Evolutionary conservation across 2,797 vertebrate genomes (phyloP).

Genomic region (Cetoscarus ocellatus): DNA sequence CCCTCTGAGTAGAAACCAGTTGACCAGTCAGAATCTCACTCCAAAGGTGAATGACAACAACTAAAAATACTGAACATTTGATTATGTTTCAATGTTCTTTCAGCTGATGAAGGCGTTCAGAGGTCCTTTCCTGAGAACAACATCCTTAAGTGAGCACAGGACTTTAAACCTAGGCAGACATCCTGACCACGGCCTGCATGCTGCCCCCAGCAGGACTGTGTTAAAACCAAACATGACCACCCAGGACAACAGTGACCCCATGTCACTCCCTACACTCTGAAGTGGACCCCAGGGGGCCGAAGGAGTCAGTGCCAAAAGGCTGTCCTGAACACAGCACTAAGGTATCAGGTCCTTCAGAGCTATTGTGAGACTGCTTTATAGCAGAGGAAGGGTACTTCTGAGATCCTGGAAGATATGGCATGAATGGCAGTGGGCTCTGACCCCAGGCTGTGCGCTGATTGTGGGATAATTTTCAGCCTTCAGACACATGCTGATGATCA

Average conservation of each 20-base stretch:
- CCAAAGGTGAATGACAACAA: too few relatives aligned
- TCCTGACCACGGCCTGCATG: slow-evolving; percentile 42
- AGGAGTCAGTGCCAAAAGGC: slow-evolving; percentile 29
- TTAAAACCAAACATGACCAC: slow-evolving; percentile 39
- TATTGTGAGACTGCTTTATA: slow-evolving; percentile 15
- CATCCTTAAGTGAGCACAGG: neutral
- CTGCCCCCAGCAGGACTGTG: slow-evolving; percentile 36
- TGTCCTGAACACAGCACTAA: slow-evolving; percentile 24
- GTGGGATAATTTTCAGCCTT: slow-evolving; percentile 36
- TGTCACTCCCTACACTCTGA: slow-evolving; percentile 12
- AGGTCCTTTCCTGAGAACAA: too few relatives aligned
- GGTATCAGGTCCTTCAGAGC: slow-evolving; percentile 32
- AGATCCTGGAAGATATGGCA: slow-evolving; percentile 25
- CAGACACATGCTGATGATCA: slow-evolving; percentile 25
- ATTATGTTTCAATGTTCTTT: too few relatives aligned
- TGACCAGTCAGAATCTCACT: too few relatives aligned
- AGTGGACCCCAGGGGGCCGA: slow-evolving; percentile 6
- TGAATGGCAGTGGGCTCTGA: slow-evolving; percentile 25
- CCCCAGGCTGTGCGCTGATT: slow-evolving; percentile 46
- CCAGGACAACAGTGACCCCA: slow-evolving; percentile 37
- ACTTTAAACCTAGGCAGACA: slow-evolving; percentile 6
- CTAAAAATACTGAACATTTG: too few relatives aligned
- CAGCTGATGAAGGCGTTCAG: neutral
- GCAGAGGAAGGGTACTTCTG: neutral
- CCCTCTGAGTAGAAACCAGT: too few relatives aligned